Conservation (phyloP, 2,113 vertebrate genomes). For the Charadrius vociferus region DNA sequence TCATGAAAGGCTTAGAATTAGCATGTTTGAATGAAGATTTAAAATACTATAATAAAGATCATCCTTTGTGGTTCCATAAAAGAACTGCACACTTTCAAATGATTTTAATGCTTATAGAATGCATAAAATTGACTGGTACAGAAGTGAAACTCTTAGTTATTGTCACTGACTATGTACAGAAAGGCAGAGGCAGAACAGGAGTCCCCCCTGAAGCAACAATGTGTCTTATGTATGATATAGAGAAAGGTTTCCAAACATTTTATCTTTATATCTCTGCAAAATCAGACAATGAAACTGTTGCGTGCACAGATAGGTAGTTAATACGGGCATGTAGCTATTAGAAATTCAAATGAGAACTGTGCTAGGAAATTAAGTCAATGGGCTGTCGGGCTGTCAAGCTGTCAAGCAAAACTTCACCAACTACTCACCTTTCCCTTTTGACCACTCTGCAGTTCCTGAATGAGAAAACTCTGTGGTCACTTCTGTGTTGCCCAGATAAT, state of each 20-base stretch:
- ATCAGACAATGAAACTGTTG: not conserved
- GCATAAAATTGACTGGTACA: not conserved
- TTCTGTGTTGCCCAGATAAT: not conserved
- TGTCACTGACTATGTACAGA: not conserved
- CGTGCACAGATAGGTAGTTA: not conserved
- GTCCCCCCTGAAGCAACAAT: not conserved
- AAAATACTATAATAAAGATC: not conserved
- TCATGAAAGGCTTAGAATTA: not conserved
- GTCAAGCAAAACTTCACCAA: not conserved
- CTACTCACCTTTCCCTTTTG: not conserved
- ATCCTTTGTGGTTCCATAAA: not conserved
- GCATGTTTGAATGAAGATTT: constrained; percentile 5
- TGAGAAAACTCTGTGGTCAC: not conserved
- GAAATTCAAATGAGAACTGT: not conserved
- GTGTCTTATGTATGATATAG: not conserved
- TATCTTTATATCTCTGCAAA: not conserved
- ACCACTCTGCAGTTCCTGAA: not conserved
- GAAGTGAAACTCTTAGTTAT: not conserved
- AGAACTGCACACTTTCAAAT: not conserved
- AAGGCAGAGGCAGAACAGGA: not conserved
- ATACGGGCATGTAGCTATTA: not conserved
- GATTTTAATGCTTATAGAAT: not conserved
- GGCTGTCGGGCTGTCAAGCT: not conserved
- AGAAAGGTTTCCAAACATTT: not conserved
- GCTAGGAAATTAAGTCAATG: not conserved